Conservation (phyloP, 2,113 vertebrate species). For the Mobula birostris region DNA sequence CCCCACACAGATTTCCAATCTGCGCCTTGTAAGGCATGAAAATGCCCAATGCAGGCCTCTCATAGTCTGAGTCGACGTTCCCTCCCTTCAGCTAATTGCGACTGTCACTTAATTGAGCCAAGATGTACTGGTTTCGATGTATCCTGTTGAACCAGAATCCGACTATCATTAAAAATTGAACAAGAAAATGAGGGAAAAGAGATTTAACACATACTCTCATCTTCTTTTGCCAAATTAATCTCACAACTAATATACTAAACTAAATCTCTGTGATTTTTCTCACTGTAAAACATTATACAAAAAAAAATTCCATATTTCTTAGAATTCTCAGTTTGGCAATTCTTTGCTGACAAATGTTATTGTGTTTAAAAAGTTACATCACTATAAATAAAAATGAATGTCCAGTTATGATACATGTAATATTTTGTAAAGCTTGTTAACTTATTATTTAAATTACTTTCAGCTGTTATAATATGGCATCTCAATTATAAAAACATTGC, state of each 20-base stretch:
- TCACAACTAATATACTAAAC: neutral
- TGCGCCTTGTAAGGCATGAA: no score
- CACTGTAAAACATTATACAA: no score
- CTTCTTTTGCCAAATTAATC: neutral
- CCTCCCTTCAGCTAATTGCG: no score
- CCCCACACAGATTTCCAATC: no score
- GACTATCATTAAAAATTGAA: neutral
- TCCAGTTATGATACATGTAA: neutral
- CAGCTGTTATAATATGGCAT: neutral
- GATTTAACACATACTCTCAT: neutral
- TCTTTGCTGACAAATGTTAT: neutral
- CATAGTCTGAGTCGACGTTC: no score
- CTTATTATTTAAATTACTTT: neutral
- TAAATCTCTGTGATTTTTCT: neutral
- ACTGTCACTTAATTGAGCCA: no score
- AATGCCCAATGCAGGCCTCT: no score
- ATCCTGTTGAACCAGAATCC: no score
- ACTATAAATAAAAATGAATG: neutral
- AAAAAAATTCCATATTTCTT: no score
- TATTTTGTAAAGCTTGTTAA: neutral
- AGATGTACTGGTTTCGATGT: no score
- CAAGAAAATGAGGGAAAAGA: neutral
- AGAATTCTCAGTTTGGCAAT: neutral
- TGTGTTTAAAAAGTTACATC: neutral
- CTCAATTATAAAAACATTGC: neutral